Conservation (phyloP, 2,888 invertebrate species). For the Drosophila lacicola region DNA sequence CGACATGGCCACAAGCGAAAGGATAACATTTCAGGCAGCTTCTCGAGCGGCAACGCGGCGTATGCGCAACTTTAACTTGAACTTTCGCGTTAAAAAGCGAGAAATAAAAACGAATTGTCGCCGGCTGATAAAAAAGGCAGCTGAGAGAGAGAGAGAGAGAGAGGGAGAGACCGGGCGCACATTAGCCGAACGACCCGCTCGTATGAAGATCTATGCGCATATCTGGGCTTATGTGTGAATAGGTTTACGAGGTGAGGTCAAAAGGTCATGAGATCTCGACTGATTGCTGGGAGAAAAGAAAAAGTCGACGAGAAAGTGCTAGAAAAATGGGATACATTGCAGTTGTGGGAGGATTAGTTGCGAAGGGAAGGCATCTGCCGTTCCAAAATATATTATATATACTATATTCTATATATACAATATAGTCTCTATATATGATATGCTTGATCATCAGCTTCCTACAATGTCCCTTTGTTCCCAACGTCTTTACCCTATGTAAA, state of each 20-base stretch:
- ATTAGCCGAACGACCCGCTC: slow-evolving; percentile 29
- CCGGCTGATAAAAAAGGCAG: slow-evolving; percentile 54
- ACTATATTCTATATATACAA: too few species aligned
- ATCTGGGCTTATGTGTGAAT: not conserved
- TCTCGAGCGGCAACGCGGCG: slow-evolving; percentile 52
- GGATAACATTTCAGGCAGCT: slow-evolving; percentile 73
- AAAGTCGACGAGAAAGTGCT: too few species aligned
- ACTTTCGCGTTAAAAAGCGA: slow-evolving; percentile 45
- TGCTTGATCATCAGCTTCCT: too few species aligned
- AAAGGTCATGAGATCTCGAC: too few species aligned
- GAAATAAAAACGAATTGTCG: slow-evolving; percentile 33
- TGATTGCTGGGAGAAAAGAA: too few species aligned
- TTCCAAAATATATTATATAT: too few species aligned
- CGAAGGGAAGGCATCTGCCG: too few species aligned
- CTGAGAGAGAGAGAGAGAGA: not conserved
- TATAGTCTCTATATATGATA: too few species aligned
- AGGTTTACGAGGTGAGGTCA: slow-evolving; percentile 9
- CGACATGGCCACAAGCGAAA: slow-evolving; percentile 47
- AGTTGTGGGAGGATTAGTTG: too few species aligned
- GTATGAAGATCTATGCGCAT: slow-evolving; percentile 18
- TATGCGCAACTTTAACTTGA: slow-evolving; percentile 61
- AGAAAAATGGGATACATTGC: too few species aligned
- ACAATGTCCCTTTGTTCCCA: too few species aligned
- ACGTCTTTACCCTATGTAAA: too few species aligned
- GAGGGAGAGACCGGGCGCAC: slow-evolving; percentile 17